Percentiles rank a stretch among this genome's conserved stretches.
Conservation (phyloP, 2,888 invertebrate genomes). For the Trimorus sp. region DNA sequence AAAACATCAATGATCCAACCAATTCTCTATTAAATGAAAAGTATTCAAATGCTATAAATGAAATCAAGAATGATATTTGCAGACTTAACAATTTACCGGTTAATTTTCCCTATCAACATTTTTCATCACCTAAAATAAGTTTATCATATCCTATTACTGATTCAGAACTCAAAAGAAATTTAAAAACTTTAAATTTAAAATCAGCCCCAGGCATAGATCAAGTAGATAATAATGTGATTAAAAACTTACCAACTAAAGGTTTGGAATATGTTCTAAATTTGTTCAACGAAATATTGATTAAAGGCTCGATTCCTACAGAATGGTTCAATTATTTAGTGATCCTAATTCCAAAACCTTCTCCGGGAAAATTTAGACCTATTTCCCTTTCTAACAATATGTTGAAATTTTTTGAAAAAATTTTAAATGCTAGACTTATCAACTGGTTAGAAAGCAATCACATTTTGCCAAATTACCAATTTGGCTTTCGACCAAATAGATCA, state of each 20-base stretch:
- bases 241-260: background rate
- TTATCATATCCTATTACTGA: slow-evolving; percentile 1
- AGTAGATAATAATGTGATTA: slow-evolving; percentile 1
- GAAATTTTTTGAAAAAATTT: slow-evolving; percentile 7
- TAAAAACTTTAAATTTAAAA: background rate
- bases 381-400: background rate
- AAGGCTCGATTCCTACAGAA: background rate
- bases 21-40: background rate
- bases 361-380: slow-evolving; percentile 14
- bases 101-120: background rate
- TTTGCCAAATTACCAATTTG: background rate
- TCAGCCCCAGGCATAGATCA: slow-evolving; percentile 21
- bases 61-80: slow-evolving; percentile 13
- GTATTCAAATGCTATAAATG: background rate
- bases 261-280: background rate
- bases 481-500: background rate
- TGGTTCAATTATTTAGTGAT: slow-evolving; percentile 1
- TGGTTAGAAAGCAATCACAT: background rate
- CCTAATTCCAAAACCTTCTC: background rate
- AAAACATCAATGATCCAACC: background rate
- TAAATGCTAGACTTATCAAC: background rate
- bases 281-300: background rate
- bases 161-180: background rate
- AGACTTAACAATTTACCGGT: background rate
- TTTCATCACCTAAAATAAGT: background rate